phyloP scores from a whole-genome alignment of 1,140 invertebrate species.

The Cydia pomonella region DNA sequence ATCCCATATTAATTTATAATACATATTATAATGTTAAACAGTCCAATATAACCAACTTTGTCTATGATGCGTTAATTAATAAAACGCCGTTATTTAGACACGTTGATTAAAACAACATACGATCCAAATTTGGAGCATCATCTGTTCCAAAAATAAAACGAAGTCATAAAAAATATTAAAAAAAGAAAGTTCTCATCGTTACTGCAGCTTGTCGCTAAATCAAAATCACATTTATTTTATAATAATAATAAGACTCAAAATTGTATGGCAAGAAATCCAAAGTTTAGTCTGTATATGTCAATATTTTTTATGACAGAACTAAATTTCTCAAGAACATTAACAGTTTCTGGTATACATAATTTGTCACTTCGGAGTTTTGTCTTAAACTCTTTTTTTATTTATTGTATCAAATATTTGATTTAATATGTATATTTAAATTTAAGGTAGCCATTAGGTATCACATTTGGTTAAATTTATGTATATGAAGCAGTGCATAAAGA shows the following conservation, averaged over 20 bases:
- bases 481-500: not conserved
- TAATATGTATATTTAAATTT: not conserved
- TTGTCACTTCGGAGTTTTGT: slow-evolving; percentile 21
- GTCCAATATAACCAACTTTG: not conserved
- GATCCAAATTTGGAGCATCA: not conserved
- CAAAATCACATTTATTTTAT: not conserved
- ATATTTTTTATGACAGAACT: slow-evolving; percentile 20
- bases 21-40: too few relatives aligned
- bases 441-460: slow-evolving; percentile 24
- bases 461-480: not conserved
- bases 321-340: slow-evolving; percentile 12
- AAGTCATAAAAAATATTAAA: slow-evolving; percentile 5
- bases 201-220: not conserved
- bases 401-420: slow-evolving; percentile 19
- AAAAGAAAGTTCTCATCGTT: not conserved
- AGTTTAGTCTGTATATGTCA: not conserved
- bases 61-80: not conserved
- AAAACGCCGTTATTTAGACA: slow-evolving; percentile 7
- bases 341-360: slow-evolving; percentile 15
- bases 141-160: slow-evolving; percentile 11
- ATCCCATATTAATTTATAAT: too few relatives aligned
- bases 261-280: not conserved
- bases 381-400: slow-evolving; percentile 5
- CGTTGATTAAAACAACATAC: not conserved
- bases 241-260: not conserved